phyloP scores from a whole-genome alignment of 2,113 vertebrate species.

The Lamprotornis superbus region DNA sequence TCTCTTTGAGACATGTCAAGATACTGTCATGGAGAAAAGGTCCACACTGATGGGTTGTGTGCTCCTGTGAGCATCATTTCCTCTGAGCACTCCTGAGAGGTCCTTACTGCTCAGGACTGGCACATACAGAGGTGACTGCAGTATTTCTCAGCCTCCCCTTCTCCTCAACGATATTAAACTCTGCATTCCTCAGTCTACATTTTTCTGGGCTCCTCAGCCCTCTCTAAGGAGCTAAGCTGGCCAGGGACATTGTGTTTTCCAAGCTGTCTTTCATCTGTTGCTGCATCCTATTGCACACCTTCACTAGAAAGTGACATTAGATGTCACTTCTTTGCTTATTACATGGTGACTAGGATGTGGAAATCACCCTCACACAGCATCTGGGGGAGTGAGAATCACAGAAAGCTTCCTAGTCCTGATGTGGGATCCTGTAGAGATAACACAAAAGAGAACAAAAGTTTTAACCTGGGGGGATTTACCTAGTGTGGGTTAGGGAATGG shows the following conservation, averaged over 20 bases:
- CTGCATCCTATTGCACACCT: neutral
- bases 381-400: neutral
- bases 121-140: neutral
- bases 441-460: neutral
- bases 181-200: neutral
- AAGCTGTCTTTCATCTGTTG: neutral
- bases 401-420: neutral
- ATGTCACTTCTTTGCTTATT: neutral
- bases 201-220: neutral
- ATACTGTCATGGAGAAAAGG: neutral
- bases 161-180: neutral
- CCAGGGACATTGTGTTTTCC: neutral
- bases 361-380: neutral
- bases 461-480: neutral
- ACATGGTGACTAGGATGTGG: neutral
- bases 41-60: fast-evolving
- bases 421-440: neutral
- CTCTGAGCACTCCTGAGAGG: neutral
- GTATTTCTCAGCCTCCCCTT: neutral
- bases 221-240: neutral
- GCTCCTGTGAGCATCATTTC: neutral
- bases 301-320: neutral
- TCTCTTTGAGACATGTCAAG: neutral
- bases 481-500: neutral
- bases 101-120: neutral